Evolutionary conservation across 2,113 vertebrate genomes (phyloP), one percentile per base, ranked within the genome.

Genomic region (Oceanites oceanicus): DNA sequence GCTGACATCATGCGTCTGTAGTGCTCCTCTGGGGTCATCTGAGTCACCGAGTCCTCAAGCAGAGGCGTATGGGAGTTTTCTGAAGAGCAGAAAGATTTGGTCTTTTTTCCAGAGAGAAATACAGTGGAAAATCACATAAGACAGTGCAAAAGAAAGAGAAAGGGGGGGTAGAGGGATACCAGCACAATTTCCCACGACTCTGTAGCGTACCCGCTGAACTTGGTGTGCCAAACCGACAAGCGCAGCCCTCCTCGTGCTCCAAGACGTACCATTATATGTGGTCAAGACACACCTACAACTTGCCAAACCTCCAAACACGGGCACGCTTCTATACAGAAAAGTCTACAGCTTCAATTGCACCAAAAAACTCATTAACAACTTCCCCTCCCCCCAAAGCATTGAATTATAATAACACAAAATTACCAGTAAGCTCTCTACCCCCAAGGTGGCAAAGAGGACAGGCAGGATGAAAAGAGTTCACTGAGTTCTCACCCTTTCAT

Each of bases 11-110:
- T 99, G 88, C 99, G 98, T 82, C 99, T 98, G 95, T 99, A 99
- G 97, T 99, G 99, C 94, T 99, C 99, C 97, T 99, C 99, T 0
- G 99, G 99, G 97, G 99, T 99, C 99, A 99, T 99, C 98, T 98
- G 98, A 91, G 98, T 96, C 92, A 98, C 98, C 15, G 97, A 94
- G 49, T 98, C 99, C 90, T 99, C 99, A 71, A 99, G 98, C 90
- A 97, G 92, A 22, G 99, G 98, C 32, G 99, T 98, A 94, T 98
- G 98, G 34, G 98, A 98, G 91, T 98, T 98, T 96, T 99, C 99
- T 99, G 98, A 8, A 20, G 89, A 32, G 62, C 21, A 79, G 40
- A 92, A 40, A 61, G 40, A 47, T 66, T 78, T 36, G 70, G 70
- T 18, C 21, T 52, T 55, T 93, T 89, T 68, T 82, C 59, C 88